phyloP scores from a whole-genome alignment of 2,113 vertebrate genomes.

The Coryphaenoides rupestris region DNA sequence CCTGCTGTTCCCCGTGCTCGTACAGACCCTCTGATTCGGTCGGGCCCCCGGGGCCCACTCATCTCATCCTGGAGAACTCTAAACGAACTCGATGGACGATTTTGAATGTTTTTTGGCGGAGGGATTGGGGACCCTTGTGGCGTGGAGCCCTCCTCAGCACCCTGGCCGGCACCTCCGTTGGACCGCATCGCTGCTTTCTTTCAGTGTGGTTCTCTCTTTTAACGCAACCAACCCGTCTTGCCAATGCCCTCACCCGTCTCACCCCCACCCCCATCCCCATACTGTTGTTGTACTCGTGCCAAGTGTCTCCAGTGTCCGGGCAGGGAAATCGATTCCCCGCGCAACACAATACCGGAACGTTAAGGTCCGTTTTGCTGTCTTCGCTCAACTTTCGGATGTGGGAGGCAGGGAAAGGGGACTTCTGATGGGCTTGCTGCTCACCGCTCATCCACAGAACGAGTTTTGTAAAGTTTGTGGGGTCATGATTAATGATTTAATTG shows the following conservation, averaged over 20 bases:
- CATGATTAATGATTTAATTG: too few relatives aligned
- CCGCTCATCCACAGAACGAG: constrained; percentile 5
- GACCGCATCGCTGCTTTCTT: too few relatives aligned
- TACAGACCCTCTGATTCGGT: constrained; percentile 91
- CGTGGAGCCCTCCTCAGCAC: constrained; percentile 1
- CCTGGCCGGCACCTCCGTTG: neutral
- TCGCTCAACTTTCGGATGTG: neutral
- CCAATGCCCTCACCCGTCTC: neutral
- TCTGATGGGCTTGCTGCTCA: neutral
- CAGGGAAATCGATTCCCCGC: constrained; percentile 33
- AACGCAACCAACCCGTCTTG: too few relatives aligned
- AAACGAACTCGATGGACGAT: neutral
- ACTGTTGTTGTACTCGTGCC: constrained; percentile 40
- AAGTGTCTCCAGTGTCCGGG: constrained; percentile 29
- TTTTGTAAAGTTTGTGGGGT: neutral
- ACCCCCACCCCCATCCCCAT: neutral
- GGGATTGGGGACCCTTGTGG: neutral
- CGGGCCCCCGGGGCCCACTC: constrained; percentile 36
- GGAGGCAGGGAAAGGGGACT: neutral
- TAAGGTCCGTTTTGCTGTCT: constrained; percentile 1
- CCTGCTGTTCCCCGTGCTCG: constrained; percentile 92
- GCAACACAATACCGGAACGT: constrained; percentile 50
- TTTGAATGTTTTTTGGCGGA: constrained; percentile 28
- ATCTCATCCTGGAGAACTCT: neutral
- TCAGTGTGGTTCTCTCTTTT: too few relatives aligned